Conservation (phyloP, 2,797 vertebrate genomes). For the Rhynchotus rufescens region DNA sequence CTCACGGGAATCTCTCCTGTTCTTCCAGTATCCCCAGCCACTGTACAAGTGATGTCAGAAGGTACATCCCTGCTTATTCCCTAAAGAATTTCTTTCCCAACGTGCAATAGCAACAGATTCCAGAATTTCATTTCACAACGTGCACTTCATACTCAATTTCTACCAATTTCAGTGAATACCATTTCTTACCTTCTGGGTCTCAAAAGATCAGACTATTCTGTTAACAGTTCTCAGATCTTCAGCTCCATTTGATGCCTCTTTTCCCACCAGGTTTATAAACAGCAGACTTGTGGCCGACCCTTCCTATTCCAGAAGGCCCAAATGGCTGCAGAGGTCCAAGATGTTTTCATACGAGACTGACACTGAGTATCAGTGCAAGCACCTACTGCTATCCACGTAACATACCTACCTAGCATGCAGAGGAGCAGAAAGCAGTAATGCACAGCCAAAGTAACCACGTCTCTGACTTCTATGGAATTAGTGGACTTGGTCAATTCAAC, state of each 20-base stretch:
- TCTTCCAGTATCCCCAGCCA: background rate
- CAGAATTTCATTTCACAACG: background rate
- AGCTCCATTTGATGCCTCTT: rapidly evolving
- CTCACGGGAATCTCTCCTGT: background rate
- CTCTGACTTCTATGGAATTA: too few relatives aligned
- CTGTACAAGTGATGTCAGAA: background rate
- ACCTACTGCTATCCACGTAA: too few relatives aligned
- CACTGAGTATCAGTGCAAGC: too few relatives aligned
- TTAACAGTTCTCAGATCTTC: background rate
- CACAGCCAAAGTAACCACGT: too few relatives aligned
- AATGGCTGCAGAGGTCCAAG: background rate
- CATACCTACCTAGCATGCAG: too few relatives aligned
- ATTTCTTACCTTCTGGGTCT: background rate
- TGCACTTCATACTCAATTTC: background rate
- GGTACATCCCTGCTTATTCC: background rate
- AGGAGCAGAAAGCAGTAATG: too few relatives aligned
- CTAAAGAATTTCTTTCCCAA: background rate
- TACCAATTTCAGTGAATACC: background rate
- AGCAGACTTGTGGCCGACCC: background rate
- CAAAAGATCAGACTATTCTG: background rate
- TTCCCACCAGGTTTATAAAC: background rate
- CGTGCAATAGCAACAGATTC: background rate
- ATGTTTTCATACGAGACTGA: background rate
- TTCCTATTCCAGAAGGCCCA: background rate
- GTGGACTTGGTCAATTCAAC: too few relatives aligned